A percentile compares a stretch with the other conserved stretches of the same genome.
Conservation (phyloP, 2,797 vertebrate genomes). For the Streptopelia turtur region DNA sequence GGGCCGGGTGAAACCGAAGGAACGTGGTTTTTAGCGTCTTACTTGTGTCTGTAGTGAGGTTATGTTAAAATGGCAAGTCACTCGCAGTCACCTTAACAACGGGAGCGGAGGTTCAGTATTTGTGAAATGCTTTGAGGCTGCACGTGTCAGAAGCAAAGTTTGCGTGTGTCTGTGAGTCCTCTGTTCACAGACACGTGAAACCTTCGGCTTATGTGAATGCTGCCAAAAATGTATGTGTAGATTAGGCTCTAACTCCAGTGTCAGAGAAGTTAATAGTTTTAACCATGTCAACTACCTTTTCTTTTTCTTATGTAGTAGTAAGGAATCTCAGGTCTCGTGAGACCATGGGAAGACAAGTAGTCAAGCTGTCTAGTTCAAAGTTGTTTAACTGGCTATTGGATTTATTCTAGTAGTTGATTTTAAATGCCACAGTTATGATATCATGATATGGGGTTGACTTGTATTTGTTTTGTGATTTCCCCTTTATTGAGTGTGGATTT, state of each 20-base stretch:
- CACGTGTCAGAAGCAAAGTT: rapidly evolving
- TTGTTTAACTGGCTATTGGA: not conserved
- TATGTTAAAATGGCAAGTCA: not conserved
- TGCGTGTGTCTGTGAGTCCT: not conserved
- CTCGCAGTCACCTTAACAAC: rapidly evolving
- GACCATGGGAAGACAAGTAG: not conserved
- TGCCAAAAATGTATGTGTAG: rapidly evolving
- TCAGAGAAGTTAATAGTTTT: not conserved
- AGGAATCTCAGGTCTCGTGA: not conserved
- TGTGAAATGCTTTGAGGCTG: not conserved
- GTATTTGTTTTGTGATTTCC: not conserved
- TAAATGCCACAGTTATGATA: rapidly evolving
- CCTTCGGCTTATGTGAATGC: not conserved
- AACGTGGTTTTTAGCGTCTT: not conserved
- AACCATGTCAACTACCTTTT: not conserved
- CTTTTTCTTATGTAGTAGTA: not conserved
- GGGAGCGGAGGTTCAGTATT: not conserved
- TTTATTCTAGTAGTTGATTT: not conserved
- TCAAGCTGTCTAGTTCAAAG: not conserved
- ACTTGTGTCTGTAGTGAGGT: rapidly evolving
- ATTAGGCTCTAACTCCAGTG: not conserved
- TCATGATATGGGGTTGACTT: rapidly evolving
- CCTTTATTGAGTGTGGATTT: not conserved
- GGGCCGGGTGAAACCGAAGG: rapidly evolving
- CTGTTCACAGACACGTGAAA: not conserved